Conservation (phyloP, 92 coral and sea anemone genomes). For the Parazoanthus atlanticus region DNA sequence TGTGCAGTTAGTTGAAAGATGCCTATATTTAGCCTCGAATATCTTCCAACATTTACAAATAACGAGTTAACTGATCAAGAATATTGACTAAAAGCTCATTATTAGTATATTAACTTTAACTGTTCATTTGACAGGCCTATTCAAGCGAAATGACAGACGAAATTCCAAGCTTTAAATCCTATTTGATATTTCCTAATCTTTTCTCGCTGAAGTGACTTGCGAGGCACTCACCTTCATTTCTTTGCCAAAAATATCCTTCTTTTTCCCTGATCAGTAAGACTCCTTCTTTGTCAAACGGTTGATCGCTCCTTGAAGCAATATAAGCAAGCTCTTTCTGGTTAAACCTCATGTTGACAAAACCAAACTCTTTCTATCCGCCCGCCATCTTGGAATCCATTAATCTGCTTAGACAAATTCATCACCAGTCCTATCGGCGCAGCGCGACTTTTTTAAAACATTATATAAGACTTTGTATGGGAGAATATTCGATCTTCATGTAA, state of each 20-base stretch:
- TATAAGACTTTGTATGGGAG: no score
- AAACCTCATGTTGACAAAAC: slow-evolving; percentile 77
- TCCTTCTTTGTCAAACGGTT: slow-evolving; percentile 95
- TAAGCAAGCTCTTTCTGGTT: slow-evolving; percentile 96
- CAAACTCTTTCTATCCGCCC: slow-evolving; percentile 20
- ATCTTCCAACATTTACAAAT: not conserved
- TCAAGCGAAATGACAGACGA: slow-evolving; percentile 16
- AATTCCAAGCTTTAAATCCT: not conserved
- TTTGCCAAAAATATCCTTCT: slow-evolving; percentile 94
- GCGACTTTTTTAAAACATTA: no score
- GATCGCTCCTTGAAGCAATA: slow-evolving; percentile 82
- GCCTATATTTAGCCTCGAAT: not conserved
- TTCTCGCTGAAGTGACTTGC: no score
- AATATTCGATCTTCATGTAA: no score
- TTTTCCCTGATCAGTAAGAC: slow-evolving; percentile 88
- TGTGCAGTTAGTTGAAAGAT: not conserved
- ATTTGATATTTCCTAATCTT: not conserved
- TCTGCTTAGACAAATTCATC: not conserved
- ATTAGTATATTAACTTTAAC: not conserved
- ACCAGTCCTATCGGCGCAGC: slow-evolving; percentile 5
- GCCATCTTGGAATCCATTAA: slow-evolving; percentile 20
- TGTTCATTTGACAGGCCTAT: slow-evolving; percentile 18
- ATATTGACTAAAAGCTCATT: not conserved
- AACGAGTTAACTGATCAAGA: not conserved
- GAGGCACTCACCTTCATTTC: slow-evolving; percentile 83